Evolutionary conservation across 2,113 vertebrate genomes (phyloP), one percentile per base, ranked within the genome.

Genomic region (Sapajus apella): DNA sequence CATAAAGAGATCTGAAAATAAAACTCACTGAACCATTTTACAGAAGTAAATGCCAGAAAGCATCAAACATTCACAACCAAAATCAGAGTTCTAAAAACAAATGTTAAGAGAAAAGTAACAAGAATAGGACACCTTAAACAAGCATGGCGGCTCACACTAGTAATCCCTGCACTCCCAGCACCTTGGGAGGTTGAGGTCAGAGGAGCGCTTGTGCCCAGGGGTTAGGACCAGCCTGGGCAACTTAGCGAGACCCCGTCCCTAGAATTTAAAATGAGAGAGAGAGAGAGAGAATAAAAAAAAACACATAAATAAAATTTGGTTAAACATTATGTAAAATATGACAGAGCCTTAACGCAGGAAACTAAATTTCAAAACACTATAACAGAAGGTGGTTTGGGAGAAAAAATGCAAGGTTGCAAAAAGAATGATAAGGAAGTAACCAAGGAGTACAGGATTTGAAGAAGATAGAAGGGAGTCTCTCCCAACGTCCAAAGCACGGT

Each of bases 1-100:
- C 4, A 77, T 3, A 25, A 30, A 80, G 12, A 66, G 12, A 64
- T 6, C 27, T 91, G 14, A 90, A 96, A 89, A 83, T 47, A 75
- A 92, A 96, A 90, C 50, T 80, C 95, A 96, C 25, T 77, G 72
- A 97, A 66, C 70, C 90, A n/a, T 11, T 35, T 11, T 35, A 35
- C 35, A 35, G 52, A 87, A 6, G 35, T 32, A 77, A 90, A 73
- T 2, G n/a, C 56, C 43, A 58, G 18, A 72, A 91, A 89, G 73
- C 72, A 75, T 52, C 56, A 25, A 32, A 37, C 35, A n/a, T 2
- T 64, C 55, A 83, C 1, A 70, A 7, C 50, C 56, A 86, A 91
- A 94, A 55, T 2, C 52, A 76, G 1, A 45, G 75, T 43, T 45
- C 32, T 50, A 45, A 56, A 96, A 68, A 72, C n/a, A 61, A 89